These are phyloP conservation scores for Rhinoderma darwinii DNA, from an alignment of 2,113 vertebrate species.

Conservation along the genomic window DNA sequence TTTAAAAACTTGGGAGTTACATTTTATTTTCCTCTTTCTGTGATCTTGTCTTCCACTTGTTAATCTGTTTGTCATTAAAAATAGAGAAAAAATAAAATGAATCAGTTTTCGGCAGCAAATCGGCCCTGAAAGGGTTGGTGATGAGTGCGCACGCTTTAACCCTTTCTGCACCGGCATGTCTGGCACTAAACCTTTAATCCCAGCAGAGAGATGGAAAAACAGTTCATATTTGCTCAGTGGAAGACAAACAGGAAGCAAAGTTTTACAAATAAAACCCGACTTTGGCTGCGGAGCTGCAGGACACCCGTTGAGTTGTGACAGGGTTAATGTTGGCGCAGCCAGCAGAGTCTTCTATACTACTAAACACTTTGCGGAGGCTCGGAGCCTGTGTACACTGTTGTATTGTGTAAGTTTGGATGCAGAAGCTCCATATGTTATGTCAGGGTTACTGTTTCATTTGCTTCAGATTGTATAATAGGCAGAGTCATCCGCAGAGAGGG, in stretches of 20 bases:
- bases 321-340: conserved; percentile 23
- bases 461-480: conserved; percentile 24
- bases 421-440: conserved; percentile 8
- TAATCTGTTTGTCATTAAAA: conserved; percentile 43
- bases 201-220: not conserved
- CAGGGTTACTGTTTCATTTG: not conserved
- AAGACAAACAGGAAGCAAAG: conserved; percentile 28
- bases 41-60: conserved; percentile 26
- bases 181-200: conserved; percentile 32
- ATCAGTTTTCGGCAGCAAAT: not conserved
- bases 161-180: not conserved
- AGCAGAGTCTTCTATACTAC: not conserved
- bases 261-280: conserved; percentile 6
- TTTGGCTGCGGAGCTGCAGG: not conserved
- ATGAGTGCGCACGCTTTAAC: not conserved
- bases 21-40: not conserved
- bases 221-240: not conserved
- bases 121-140: conserved; percentile 8
- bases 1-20: conserved; percentile 42
- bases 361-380: conserved; percentile 1
- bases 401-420: not conserved
- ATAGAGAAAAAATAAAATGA: not conserved
- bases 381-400: not conserved
- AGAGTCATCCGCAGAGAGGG: not conserved
- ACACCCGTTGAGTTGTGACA: not conserved